Evolutionary conservation across 1,140 invertebrate species (phyloP), one percentile per base, ranked within the genome.

Genomic region (Hesperophylax magnus): DNA sequence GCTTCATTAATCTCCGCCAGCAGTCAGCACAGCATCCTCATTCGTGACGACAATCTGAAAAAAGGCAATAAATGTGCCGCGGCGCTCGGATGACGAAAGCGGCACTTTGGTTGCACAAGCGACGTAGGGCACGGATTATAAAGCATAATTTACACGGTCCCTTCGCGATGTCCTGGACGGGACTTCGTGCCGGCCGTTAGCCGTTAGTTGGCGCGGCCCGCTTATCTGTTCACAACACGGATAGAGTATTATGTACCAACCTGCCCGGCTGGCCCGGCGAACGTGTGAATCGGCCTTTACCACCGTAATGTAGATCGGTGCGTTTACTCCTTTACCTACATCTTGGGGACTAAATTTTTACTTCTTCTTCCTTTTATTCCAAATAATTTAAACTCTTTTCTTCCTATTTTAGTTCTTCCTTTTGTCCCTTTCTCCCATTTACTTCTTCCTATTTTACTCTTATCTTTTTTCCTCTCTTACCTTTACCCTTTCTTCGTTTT

Each of bases 181-280:
- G n/a, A 67, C 24, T 67, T 67, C 63, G 63, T 67, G 63, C 63
- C 63, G 63, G 63, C 63, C 63, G 63, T 39, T 67, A 67, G 63
- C 63, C 63, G 63, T 67, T 67, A 67, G 63, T 67, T 67, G 63
- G 63, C 63, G 34, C 63, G 63, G 63, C 63, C 22, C 63, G 22
- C 63, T 67, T 67, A 67, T 67, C 63, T 67, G 24, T 17, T 31
- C 27, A 3, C 22, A 67, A 67, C 63, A 39, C 17, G 63, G 63
- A 31, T 67, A 67, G n/a, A 31, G 34, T 31, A 67, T 34, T 34
- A 34, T 67, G 63, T 67, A 67, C 22, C 31, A 67, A 67, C 63
- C 63, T 67, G 63, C 24, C 27, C 60, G 63, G 63, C 61, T 4
- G 63, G 9, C 27, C 56, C 24, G 63, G 18, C 56, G 31, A 67